Percentiles rank a stretch among this genome's conserved stretches.
Evolutionary conservation across 2,113 vertebrate genomes (phyloP).

Genomic region (Acrocephalus arundinaceus): DNA sequence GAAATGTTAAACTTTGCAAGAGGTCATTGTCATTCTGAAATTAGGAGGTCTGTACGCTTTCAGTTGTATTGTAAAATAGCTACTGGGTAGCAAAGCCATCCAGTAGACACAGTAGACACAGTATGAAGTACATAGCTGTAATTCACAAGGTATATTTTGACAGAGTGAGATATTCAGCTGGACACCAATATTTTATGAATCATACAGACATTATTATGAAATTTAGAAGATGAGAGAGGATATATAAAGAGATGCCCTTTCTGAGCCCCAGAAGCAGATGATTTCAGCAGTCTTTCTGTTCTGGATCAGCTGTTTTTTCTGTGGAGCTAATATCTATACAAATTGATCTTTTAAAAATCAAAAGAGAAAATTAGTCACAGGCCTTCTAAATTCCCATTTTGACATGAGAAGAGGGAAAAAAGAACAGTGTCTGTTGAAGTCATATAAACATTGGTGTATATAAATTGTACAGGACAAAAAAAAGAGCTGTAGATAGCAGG

Average conservation of each 20-base stretch:
- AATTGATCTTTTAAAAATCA: background rate
- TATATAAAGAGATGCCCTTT: background rate
- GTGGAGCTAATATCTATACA: background rate
- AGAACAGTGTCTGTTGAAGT: background rate
- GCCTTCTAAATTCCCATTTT: background rate
- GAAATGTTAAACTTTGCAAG: background rate
- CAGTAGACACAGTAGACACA: background rate
- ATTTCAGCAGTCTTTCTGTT: background rate
- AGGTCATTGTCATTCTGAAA: background rate
- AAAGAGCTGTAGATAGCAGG: background rate
- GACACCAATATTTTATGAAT: background rate
- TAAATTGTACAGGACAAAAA: background rate
- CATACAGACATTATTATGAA: background rate
- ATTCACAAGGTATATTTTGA: background rate
- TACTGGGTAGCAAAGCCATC: background rate
- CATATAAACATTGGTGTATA: background rate
- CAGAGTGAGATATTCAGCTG: background rate
- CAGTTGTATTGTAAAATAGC: background rate
- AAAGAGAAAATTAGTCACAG: background rate
- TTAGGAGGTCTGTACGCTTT: background rate
- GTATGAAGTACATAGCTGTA: background rate
- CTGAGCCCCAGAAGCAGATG: background rate
- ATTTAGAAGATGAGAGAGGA: background rate
- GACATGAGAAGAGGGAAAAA: background rate
- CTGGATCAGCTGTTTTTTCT: background rate